A percentile compares a stretch with the other conserved stretches of the same genome.
phyloP scores from a whole-genome alignment of 2,797 vertebrate species.

The Acridotheres tristis region DNA sequence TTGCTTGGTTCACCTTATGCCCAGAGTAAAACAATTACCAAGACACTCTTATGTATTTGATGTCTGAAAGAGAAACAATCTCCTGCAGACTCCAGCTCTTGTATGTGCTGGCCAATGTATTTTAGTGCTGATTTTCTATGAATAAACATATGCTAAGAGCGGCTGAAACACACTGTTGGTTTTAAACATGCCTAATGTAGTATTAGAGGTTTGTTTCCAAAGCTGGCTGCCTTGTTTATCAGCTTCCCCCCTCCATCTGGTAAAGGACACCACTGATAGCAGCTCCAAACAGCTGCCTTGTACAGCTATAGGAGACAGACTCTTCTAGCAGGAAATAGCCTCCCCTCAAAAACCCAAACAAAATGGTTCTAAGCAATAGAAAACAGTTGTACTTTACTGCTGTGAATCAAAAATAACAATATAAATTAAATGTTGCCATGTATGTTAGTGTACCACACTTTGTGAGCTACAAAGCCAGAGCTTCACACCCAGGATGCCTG shows the following conservation, averaged over 20 bases:
- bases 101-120: background rate
- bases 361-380: constrained; percentile 48
- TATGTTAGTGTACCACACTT: background rate
- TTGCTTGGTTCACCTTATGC: constrained; percentile 49
- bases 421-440: constrained; percentile 35
- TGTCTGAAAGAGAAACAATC: constrained; percentile 55
- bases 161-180: constrained; percentile 62
- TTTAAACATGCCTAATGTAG: constrained; percentile 61
- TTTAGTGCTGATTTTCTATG: constrained; percentile 73
- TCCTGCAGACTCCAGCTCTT: constrained; percentile 60
- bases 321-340: constrained; percentile 31
- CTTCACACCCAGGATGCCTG: background rate
- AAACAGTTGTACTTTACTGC: constrained; percentile 26
- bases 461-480: constrained; percentile 13
- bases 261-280: constrained; percentile 40
- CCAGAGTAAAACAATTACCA: constrained; percentile 71
- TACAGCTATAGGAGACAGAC: background rate
- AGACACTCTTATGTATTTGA: constrained; percentile 60
- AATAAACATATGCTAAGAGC: constrained; percentile 71
- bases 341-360: background rate
- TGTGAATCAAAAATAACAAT: constrained; percentile 48
- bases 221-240: constrained; percentile 60
- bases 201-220: constrained; percentile 63
- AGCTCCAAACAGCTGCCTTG: constrained; percentile 16
- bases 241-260: constrained; percentile 56